phyloP scores from a whole-genome alignment of 2,113 vertebrate genomes.

The Glareola pratincola region DNA sequence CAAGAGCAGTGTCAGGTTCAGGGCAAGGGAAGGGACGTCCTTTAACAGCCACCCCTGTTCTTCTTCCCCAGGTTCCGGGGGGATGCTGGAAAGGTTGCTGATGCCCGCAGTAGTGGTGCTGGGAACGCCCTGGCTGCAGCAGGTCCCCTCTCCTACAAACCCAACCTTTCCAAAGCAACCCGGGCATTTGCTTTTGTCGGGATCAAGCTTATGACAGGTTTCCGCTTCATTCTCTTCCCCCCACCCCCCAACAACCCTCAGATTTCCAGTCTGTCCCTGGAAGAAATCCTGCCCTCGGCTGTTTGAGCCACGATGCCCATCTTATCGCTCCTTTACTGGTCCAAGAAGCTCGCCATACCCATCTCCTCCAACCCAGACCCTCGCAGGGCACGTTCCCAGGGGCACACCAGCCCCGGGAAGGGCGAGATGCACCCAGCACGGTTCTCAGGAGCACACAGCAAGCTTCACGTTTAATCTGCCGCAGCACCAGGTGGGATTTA shows the following conservation, averaged over 20 bases:
- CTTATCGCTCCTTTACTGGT: not conserved
- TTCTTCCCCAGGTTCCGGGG: fast-evolving
- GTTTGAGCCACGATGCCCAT: not conserved
- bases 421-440: not conserved
- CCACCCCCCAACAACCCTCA: not conserved
- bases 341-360: not conserved
- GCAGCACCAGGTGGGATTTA: not conserved
- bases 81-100: not conserved
- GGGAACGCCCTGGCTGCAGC: not conserved
- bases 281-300: not conserved
- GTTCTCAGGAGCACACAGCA: fast-evolving
- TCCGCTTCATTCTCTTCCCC: not conserved
- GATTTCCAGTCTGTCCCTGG: not conserved
- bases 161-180: not conserved
- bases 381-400: not conserved
- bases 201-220: not conserved
- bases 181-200: not conserved
- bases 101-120: not conserved
- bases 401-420: not conserved
- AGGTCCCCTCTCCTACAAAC: not conserved
- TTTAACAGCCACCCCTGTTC: not conserved
- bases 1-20: not conserved
- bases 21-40: not conserved
- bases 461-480: not conserved
- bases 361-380: not conserved